Conservation (phyloP, 2,113 vertebrate genomes). For the Pseudopodoces humilis region DNA sequence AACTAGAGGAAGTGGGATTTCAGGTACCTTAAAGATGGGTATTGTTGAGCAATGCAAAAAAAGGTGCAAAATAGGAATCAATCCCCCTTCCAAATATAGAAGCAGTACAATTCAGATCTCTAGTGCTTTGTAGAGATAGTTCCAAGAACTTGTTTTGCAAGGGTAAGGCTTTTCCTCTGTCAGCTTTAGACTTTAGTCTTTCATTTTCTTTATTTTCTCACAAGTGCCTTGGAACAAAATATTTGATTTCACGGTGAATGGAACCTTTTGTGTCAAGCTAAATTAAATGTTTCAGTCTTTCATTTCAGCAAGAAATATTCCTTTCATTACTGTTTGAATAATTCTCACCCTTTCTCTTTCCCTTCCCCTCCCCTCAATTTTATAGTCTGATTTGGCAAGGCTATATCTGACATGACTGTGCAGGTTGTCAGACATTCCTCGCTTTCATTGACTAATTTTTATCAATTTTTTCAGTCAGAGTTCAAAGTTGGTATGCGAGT, state of each 20-base stretch:
- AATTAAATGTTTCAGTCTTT: conserved; percentile 42
- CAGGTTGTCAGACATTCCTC: not conserved
- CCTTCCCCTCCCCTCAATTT: not conserved
- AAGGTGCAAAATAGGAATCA: not conserved
- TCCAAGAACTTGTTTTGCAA: not conserved
- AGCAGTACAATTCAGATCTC: not conserved
- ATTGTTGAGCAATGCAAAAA: not conserved
- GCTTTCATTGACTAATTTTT: not conserved
- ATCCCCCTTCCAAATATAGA: not conserved
- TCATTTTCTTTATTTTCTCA: conserved; percentile 33
- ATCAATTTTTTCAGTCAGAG: not conserved
- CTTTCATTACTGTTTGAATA: conserved; percentile 26
- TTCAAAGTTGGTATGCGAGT: not conserved
- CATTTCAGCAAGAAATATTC: conserved; percentile 40
- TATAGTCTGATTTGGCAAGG: conserved; percentile 7
- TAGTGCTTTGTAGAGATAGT: not conserved
- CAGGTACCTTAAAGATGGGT: not conserved
- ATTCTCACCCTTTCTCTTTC: conserved; percentile 1
- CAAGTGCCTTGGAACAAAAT: conserved; percentile 20
- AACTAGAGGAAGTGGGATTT: not conserved
- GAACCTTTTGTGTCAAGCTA: conserved; percentile 38
- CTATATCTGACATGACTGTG: not conserved
- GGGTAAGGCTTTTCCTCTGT: not conserved
- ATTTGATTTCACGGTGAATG: conserved; percentile 44
- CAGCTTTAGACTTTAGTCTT: not conserved